Conservation (phyloP, 2,888 invertebrate genomes). For the Troides helena region DNA sequence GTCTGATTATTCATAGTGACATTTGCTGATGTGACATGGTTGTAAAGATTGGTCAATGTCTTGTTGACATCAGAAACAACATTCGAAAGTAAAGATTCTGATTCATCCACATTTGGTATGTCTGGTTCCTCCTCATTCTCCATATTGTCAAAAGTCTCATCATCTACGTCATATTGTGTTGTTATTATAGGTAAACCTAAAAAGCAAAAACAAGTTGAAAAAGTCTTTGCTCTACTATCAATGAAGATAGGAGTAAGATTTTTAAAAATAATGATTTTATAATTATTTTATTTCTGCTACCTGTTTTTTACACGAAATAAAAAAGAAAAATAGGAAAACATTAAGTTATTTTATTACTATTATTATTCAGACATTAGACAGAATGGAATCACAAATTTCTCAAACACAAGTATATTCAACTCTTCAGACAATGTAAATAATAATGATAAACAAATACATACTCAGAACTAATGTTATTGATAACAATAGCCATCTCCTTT, state of each 20-base stretch:
- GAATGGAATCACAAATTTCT: no score
- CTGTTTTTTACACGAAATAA: no score
- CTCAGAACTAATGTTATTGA: constrained; percentile 11
- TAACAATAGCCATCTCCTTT: constrained; percentile 3
- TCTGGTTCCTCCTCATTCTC: constrained; percentile 53
- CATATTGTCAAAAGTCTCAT: constrained; percentile 46
- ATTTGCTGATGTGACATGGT: constrained; percentile 69
- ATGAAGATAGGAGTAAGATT: no score
- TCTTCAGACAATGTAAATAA: neutral
- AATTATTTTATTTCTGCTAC: no score
- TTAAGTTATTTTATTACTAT: no score
- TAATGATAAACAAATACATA: constrained; percentile 13
- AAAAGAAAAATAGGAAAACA: no score
- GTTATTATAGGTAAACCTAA: constrained; percentile 48
- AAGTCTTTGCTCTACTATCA: no score
- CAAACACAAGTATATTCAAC: no score
- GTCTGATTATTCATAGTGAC: constrained; percentile 65
- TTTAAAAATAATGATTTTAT: no score
- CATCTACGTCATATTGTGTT: constrained; percentile 62
- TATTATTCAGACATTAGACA: no score
- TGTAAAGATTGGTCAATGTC: constrained; percentile 67
- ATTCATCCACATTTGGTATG: constrained; percentile 69
- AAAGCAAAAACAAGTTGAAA: constrained; percentile 27
- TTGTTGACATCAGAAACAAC: constrained; percentile 73
- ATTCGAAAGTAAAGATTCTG: constrained; percentile 68